Evolutionary conservation across 1,140 invertebrate genomes (phyloP).

Genomic region (Tetranychus urticae): DNA sequence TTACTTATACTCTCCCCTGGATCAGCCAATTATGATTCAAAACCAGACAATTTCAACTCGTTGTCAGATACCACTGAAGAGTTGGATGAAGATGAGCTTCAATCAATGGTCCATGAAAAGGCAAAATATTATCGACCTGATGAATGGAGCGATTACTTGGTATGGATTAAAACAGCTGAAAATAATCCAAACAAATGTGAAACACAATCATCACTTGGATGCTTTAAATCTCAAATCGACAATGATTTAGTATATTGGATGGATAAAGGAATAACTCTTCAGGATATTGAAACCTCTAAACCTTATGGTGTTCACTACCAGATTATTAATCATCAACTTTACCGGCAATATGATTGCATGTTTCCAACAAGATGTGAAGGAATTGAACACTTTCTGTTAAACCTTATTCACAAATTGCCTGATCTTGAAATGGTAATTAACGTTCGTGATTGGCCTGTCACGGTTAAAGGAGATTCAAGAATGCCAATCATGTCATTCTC

Average conservation of each 20-base stretch:
- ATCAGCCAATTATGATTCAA: no score
- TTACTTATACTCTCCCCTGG: no score
- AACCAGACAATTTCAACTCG: no score
- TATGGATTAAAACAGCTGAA: background rate
- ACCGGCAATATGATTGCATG: conserved; percentile 57
- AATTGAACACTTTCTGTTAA: conserved; percentile 56
- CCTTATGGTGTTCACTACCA: conserved; percentile 54
- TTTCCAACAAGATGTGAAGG: conserved; percentile 69
- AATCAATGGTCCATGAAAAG: no score
- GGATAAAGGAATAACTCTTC: conserved; percentile 34
- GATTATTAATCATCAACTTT: conserved; percentile 51
- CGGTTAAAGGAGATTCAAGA: conserved; percentile 27
- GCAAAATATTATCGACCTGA: no score
- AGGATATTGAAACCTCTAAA: conserved; percentile 32
- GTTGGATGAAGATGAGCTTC: no score
- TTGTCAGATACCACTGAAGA: no score
- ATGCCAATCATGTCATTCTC: conserved; percentile 81
- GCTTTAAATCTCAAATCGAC: background rate
- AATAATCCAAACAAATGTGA: background rate
- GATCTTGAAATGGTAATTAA: conserved; percentile 74
- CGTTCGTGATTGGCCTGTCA: conserved; percentile 74
- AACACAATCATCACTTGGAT: background rate
- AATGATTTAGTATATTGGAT: conserved; percentile 37
- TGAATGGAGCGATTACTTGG: background rate
- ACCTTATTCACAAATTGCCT: conserved; percentile 37